Evolutionary conservation across 2,888 invertebrate species (phyloP).

Genomic region (Osmoderma eremita): DNA sequence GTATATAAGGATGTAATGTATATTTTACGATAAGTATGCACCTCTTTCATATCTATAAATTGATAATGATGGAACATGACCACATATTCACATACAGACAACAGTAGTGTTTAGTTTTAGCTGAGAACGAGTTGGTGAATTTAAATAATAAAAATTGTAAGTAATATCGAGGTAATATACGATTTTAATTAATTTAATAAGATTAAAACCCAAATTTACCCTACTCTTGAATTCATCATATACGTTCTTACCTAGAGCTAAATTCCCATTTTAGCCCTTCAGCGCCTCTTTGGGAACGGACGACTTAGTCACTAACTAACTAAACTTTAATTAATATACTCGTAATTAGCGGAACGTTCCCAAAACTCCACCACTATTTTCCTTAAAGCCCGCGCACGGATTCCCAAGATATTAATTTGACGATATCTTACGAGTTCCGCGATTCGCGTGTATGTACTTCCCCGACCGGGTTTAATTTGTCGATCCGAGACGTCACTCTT

Average conservation of each 20-base stretch:
- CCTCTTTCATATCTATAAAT: too few species aligned
- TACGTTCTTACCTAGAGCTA: not conserved
- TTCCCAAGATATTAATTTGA: slow-evolving; percentile 9
- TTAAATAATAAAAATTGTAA: too few species aligned
- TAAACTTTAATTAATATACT: slow-evolving; percentile 24
- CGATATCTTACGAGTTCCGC: slow-evolving; percentile 20
- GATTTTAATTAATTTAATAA: too few species aligned
- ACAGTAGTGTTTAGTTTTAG: too few species aligned
- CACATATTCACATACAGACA: too few species aligned
- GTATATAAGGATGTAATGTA: too few species aligned
- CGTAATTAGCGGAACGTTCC: slow-evolving; percentile 15
- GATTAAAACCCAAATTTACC: too few species aligned
- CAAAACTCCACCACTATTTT: not conserved
- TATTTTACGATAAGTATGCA: too few species aligned
- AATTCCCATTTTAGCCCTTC: not conserved
- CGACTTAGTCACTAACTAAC: slow-evolving; percentile 6
- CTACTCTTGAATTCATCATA: not conserved
- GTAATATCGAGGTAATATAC: too few species aligned
- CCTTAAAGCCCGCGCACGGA: not conserved
- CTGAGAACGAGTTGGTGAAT: too few species aligned
- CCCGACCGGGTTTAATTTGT: not conserved
- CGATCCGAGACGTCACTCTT: too few species aligned
- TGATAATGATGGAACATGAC: too few species aligned
- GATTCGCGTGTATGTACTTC: not conserved
- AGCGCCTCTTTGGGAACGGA: not conserved